Evolutionary conservation across 2,888 invertebrate species (phyloP), one percentile per base, ranked within the genome.

Genomic region (Urechis unicinctus): DNA sequence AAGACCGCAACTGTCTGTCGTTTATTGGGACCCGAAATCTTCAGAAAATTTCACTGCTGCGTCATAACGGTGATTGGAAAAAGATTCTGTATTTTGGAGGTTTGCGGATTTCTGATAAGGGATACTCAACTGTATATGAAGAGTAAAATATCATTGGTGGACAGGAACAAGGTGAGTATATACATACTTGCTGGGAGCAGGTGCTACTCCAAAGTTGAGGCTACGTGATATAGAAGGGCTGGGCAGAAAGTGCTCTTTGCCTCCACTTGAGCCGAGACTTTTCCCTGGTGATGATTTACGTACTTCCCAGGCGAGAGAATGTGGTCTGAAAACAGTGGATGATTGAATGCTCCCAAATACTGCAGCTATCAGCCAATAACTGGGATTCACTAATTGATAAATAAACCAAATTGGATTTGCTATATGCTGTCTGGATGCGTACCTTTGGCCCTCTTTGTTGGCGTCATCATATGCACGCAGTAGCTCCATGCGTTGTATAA

Each of bases 261-360:
- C 28, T 3, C 24, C 24, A 13, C 49, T 45, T 1, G 42, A 22
- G 13, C 43, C 29, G 22, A 64, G 57, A 28, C 44, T 30, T 41
- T 77, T 78, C 17, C 76, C 74, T 1, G 78, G 77, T 1, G 78
- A 77, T 67, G 90, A 89, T 80, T 95, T 96, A 59, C 94, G 84
- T 43, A 96, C 88, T 79, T 95, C 95, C 96, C 96, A 96, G 0
- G 96, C 89, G 53, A 96, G 80, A 22, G 94, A 92, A 47, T 88
- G 88, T 0, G 92, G 92, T 55, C 81, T 80, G 61, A 52, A 70
- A 66, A 45, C 17, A 25, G 13, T 49, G 13, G 42, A 56, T 36
- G 17, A 26, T 43, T 22, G 9, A 52, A n/a, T 24, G 26, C 28
- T 52, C 22, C n/a, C 31, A 2, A 3, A n/a, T 24, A 28, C 45